Base-by-base conservation (phyloP, 23 tunicate genomes). In the Aplidium turbinatum region DNA sequence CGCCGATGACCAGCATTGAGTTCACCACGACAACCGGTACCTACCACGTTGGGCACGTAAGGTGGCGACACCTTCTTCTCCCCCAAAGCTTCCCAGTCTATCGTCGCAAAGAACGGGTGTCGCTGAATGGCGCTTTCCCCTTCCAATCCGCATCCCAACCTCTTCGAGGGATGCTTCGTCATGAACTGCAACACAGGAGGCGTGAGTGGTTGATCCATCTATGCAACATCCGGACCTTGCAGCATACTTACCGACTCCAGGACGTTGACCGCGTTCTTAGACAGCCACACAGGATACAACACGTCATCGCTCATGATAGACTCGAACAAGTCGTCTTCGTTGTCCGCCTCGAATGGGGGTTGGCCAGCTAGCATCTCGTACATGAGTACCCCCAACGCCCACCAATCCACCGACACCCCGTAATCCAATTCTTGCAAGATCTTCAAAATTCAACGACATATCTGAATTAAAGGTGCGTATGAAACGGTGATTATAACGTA, bases 321-420 rank as follows among this genome's bases (percentile, higher is more conserved):
- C 61, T 94, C 99, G 62, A 94, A 94, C 47, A 94, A 67, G 58
- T 94, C 99, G 51, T 94, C 99, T 46, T 94, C 99, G 46, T 94
- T 87, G 34, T 94, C 99, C 25, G 99, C 99, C 79, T 95, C 99
- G 68, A 95, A 95, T 5, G 99, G 99, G 13, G 99, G 99, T 57
- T 88, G 96, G 5, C 99, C 99, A 2, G 96, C 89, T 84, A 88
- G 35, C 99, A 95, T 95, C 60, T 95, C 99, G 36, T 95, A 95
- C 89, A 95, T 68, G 36, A 95, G 81, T 47, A 95, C 99, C 21
- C 96, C 99, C 25, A 95, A 74, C 31, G 99, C 99, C 99, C 96
- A 88, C 99, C 96, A 95, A 46, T 88, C 96, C 35, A 95, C 99
- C 3, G 99, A 83, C 4, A 85, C 85, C 1, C 99, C 99, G 47